These are phyloP conservation scores for Rhingia campestris DNA, from an alignment of 2,888 invertebrate genomes.

Conservation along the genomic window DNA sequence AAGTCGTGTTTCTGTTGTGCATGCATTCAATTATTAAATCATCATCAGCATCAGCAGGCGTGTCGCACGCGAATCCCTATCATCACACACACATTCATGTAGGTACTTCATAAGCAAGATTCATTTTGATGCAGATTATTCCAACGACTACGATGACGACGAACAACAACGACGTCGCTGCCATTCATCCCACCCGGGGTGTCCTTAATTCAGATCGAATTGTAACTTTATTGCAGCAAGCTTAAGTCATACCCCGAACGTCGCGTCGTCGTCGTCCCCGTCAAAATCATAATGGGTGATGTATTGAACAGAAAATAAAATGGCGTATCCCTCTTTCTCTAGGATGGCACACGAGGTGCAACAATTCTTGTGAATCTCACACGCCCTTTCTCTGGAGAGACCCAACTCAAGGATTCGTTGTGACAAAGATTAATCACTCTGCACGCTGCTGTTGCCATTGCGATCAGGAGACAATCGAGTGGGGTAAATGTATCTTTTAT, in stretches of 20 bases:
- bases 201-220: conserved; percentile 70
- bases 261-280: neutral
- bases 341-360: conserved; percentile 55
- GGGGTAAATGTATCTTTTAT: conserved; percentile 22
- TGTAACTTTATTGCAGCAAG: conserved; percentile 54
- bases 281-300: conserved; percentile 15
- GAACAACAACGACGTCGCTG: neutral
- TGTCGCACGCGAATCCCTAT: conserved; percentile 64
- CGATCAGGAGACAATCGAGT: conserved; percentile 49
- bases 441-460: conserved; percentile 39
- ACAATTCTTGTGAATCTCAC: conserved; percentile 32
- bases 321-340: conserved; percentile 21
- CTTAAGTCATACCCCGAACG: conserved; percentile 22
- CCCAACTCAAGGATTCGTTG: conserved; percentile 66
- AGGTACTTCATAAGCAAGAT: conserved; percentile 46
- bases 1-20: conserved; percentile 40
- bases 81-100: conserved; percentile 14
- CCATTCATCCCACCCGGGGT: conserved; percentile 7
- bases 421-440: conserved; percentile 72
- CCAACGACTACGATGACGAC: conserved; percentile 28
- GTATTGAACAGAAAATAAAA: conserved; percentile 60
- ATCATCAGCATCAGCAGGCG: conserved; percentile 72
- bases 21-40: conserved; percentile 74
- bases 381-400: neutral
- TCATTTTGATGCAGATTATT: conserved; percentile 70